A percentile compares a stretch with the other conserved stretches of the same genome.
phyloP scores from a whole-genome alignment of 64 coral and sea anemone species.

The Porites lutea region DNA sequence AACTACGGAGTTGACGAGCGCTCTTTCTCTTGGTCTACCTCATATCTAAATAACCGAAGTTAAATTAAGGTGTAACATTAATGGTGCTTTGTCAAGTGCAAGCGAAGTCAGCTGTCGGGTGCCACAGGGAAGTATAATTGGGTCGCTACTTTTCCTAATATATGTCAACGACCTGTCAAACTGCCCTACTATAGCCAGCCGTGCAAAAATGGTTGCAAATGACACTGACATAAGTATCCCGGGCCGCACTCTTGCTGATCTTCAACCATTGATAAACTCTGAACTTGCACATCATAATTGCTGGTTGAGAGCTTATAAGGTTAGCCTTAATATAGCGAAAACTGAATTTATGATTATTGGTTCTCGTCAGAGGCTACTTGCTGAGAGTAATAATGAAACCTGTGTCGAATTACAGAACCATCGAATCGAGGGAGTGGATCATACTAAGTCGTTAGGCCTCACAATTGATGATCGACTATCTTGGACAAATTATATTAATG shows the following conservation, averaged over 20 bases:
- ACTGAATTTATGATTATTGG: conserved; percentile 24
- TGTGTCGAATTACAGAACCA: no score
- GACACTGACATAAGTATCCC: background rate
- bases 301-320: conserved; percentile 26
- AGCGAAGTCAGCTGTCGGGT: background rate
- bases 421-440: no score
- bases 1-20: background rate
- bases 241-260: background rate
- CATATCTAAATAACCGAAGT: background rate
- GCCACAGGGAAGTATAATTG: conserved; percentile 3
- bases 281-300: background rate
- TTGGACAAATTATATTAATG: conserved; percentile 41
- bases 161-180: conserved; percentile 27
- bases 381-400: no score
- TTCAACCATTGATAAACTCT: background rate
- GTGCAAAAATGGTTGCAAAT: background rate
- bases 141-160: conserved; percentile 9
- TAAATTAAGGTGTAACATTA: conserved; percentile 8
- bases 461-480: conserved; percentile 2
- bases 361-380: background rate
- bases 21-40: background rate
- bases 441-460: no score
- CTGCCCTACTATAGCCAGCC: background rate
- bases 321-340: background rate
- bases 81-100: background rate